Conservation (phyloP, 2,797 vertebrate genomes). For the Catharus ustulatus region DNA sequence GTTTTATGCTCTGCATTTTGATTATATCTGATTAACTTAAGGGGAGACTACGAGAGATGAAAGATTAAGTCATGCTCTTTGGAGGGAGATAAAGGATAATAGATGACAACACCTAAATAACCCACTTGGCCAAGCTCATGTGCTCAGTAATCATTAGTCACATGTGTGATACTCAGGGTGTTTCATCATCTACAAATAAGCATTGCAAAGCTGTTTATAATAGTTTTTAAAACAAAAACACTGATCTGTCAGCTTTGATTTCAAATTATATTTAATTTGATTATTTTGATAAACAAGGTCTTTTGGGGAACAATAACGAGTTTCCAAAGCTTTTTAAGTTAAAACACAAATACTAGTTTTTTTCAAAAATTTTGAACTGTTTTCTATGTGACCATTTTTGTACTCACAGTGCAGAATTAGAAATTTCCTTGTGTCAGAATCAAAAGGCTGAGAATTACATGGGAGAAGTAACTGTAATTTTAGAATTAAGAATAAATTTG, state of each 20-base stretch:
- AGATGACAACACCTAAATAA: slow-evolving; percentile 14
- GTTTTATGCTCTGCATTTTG: slow-evolving; percentile 23
- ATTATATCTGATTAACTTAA: slow-evolving; percentile 27
- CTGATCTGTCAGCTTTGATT: neutral
- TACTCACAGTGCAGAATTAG: neutral
- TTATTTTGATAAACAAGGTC: neutral
- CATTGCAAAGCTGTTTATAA: neutral
- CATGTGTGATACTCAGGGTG: neutral
- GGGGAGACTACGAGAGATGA: neutral
- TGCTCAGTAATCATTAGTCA: neutral
- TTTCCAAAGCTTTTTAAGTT: neutral
- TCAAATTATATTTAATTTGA: neutral
- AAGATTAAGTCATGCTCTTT: slow-evolving; percentile 8
- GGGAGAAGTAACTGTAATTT: neutral
- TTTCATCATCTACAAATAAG: neutral
- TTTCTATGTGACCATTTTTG: neutral
- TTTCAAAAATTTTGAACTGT: neutral
- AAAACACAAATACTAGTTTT: neutral
- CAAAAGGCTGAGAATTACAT: neutral
- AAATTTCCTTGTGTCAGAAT: neutral
- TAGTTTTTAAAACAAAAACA: neutral
- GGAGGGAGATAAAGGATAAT: slow-evolving; percentile 1
- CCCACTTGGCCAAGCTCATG: neutral
- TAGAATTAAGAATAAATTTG: neutral
- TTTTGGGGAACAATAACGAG: neutral